Conservation (phyloP, 2,888 invertebrate species). For the Drosophila lacicola region DNA sequence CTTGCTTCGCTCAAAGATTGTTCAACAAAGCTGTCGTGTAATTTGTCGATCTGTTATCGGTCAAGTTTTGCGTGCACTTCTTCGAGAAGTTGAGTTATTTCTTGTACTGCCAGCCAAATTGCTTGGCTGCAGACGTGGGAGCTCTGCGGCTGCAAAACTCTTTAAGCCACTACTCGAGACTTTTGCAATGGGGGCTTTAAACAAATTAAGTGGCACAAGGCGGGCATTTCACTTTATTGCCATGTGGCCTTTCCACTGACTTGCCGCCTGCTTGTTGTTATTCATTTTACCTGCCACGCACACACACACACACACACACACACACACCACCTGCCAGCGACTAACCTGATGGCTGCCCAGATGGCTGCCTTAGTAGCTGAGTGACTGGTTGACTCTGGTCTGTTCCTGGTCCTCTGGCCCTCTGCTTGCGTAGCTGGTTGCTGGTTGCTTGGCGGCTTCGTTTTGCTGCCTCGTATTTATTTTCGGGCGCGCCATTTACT, state of each 20-base stretch:
- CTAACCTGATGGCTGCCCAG: slow-evolving; percentile 48
- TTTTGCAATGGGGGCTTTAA: slow-evolving; percentile 62
- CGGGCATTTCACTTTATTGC: slow-evolving; percentile 67
- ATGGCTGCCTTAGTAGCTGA: slow-evolving; percentile 52
- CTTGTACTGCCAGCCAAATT: slow-evolving; percentile 11
- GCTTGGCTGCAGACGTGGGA: background rate
- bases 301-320: slow-evolving; percentile 16
- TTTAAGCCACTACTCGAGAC: slow-evolving; percentile 55
- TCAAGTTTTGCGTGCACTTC: slow-evolving; percentile 9
- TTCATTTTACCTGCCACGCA: slow-evolving; percentile 57
- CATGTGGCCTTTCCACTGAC: slow-evolving; percentile 45
- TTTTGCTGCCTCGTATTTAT: slow-evolving; percentile 57
- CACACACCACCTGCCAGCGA: slow-evolving; percentile 37
- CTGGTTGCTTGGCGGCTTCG: slow-evolving; percentile 30
- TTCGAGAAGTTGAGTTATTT: slow-evolving; percentile 18
- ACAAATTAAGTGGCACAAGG: slow-evolving; percentile 75
- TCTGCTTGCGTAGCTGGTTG: slow-evolving; percentile 10
- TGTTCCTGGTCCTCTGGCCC: slow-evolving; percentile 2
- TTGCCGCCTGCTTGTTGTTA: slow-evolving; percentile 56
- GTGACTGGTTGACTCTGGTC: slow-evolving; percentile 38
- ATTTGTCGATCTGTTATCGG: slow-evolving; percentile 41
- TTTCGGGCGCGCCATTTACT: slow-evolving; percentile 70
- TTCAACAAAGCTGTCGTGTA: slow-evolving; percentile 5
- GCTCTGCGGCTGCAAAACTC: slow-evolving; percentile 19
- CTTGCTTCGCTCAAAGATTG: background rate